Evolutionary conservation across 1,140 invertebrate genomes (phyloP), one percentile per base, ranked within the genome.

Genomic region (Copidosoma floridanum): DNA sequence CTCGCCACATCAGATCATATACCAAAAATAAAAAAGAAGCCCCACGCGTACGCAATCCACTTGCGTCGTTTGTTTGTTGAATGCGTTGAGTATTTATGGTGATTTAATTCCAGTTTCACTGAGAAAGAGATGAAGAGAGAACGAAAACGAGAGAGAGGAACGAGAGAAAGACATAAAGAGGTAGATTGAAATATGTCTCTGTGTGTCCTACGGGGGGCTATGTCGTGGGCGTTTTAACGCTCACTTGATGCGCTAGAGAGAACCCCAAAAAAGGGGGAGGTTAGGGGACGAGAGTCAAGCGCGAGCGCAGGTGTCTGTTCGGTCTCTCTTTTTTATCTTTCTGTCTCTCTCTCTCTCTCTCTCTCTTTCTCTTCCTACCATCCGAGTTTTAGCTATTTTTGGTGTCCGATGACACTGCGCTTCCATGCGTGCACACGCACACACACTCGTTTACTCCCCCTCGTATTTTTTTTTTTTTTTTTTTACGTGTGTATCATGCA

Each of bases 101-200:
- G 47, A 52, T 57, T 62, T 62, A 62, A 62, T 62, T 56, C 57
- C n/a, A 38, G 32, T n/a, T n/a, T n/a, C n/a, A n/a, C 37, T 0
- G 11, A 26, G 7, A 26, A 2, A 14, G n/a, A 27, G 32, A 10
- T 16, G 27, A 7, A 5, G 23, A 11, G 4, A 44, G 21, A 40
- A 29, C 20, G 38, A 27, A 12, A 26, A 16, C 18, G 23, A 52
- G 21, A 52, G 32, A 52, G 26, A 50, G 51, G 14, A 20, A 11
- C 8, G 18, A 54, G 41, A 55, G 52, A 56, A 50, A 41, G 46
- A 61, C 20, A 56, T 61, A 56, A 56, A 61, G 59, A 55, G 46
- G 44, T 44, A 56, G 60, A 62, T 62, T 56, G 60, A 40, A 43
- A 62, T 62, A 52, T 62, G 46, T 37, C 7, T 46, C 41, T 16